Conservation (phyloP, 1,140 invertebrate species). For the Drosophila auraria region DNA sequence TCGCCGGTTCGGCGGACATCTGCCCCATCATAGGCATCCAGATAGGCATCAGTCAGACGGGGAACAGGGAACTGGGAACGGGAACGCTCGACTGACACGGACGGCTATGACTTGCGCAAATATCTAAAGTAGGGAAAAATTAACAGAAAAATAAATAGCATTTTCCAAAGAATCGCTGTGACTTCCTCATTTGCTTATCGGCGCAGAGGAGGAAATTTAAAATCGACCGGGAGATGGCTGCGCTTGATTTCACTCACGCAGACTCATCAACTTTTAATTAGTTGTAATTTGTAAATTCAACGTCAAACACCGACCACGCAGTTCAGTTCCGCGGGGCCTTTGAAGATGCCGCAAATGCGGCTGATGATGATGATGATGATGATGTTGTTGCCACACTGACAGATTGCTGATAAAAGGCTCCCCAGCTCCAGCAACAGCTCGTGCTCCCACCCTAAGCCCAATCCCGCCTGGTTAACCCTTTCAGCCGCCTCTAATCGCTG, state of each 20-base stretch:
- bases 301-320: conserved; percentile 71
- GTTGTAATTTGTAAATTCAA: conserved; percentile 84
- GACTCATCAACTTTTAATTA: conserved; percentile 83
- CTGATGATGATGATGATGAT: conserved; percentile 47
- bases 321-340: conserved; percentile 39
- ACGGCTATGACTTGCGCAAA: conserved; percentile 63
- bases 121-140: conserved; percentile 42
- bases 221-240: conserved; percentile 27
- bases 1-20: conserved; percentile 14
- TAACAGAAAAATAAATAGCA: conserved; percentile 53
- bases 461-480: conserved; percentile 33
- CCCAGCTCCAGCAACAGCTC: not conserved
- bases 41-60: conserved; percentile 59
- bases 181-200: conserved; percentile 81
- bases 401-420: conserved; percentile 74
- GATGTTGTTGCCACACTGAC: conserved; percentile 67
- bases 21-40: conserved; percentile 37
- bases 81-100: conserved; percentile 41
- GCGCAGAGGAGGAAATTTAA: conserved; percentile 18
- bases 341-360: conserved; percentile 63
- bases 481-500: conserved; percentile 50
- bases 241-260: conserved; percentile 81
- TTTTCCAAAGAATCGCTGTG: conserved; percentile 67
- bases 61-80: conserved; percentile 1
- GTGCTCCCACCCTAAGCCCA: not conserved